Conservation (phyloP, 2,113 vertebrate genomes). For the Sprattus sprattus region DNA sequence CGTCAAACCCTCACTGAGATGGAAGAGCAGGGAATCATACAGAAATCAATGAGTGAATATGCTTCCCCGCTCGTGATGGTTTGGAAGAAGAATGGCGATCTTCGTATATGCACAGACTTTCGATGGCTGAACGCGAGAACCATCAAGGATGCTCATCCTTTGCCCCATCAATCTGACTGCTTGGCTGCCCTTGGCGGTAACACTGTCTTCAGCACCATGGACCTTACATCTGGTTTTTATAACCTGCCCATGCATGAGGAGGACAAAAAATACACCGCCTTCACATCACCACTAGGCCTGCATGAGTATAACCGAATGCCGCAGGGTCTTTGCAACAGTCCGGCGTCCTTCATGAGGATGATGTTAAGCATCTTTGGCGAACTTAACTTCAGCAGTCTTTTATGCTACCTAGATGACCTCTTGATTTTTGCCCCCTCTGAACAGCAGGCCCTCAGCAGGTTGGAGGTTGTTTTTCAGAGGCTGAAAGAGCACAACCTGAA, state of each 20-base stretch:
- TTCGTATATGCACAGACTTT: constrained; percentile 28
- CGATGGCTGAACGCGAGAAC: constrained; percentile 30
- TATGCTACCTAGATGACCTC: constrained; percentile 23
- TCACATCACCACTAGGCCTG: background rate
- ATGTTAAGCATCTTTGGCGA: constrained; percentile 17
- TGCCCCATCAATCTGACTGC: constrained; percentile 20
- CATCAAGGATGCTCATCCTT: constrained; percentile 23
- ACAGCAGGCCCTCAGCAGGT: background rate
- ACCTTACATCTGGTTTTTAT: constrained; percentile 19
- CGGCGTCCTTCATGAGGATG: constrained; percentile 6
- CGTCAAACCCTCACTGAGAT: background rate
- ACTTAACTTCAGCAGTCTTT: constrained; percentile 8
- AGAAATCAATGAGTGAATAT: background rate
- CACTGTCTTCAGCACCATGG: background rate
- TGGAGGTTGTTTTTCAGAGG: constrained; percentile 4
- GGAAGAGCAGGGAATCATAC: background rate
- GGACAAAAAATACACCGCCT: constrained; percentile 26
- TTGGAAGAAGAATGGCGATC: constrained; percentile 1
- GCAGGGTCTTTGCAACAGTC: background rate
- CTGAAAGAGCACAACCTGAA: background rate
- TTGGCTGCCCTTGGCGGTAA: background rate
- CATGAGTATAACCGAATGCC: constrained; percentile 5
- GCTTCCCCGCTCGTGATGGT: background rate
- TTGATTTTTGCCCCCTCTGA: constrained; percentile 12
- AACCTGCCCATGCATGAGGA: constrained; percentile 14